Conservation (phyloP, 2,888 invertebrate species). For the Venusia cambrica region DNA sequence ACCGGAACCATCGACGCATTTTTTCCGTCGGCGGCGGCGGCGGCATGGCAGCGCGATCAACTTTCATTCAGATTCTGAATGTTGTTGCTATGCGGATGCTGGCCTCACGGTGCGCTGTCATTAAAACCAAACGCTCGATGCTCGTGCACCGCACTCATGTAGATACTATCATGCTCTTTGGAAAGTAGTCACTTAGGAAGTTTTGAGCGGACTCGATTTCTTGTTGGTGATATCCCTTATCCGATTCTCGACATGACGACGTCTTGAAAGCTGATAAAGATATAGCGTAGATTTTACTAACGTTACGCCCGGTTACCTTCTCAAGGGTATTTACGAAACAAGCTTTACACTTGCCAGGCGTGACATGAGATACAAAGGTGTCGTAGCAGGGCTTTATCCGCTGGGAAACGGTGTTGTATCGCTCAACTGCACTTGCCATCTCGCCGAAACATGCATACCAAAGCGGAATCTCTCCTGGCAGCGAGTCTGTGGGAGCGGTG, state of each 20-base stretch:
- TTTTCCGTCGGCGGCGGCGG: conserved; percentile 47
- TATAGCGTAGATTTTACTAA: too few relatives aligned
- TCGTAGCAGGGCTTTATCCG: conserved; percentile 1
- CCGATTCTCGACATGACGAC: conserved; percentile 17
- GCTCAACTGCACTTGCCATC: conserved; percentile 1
- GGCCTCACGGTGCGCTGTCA: conserved; percentile 64
- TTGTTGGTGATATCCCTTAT: conserved; percentile 38
- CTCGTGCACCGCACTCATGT: conserved; percentile 68
- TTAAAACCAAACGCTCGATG: conserved; percentile 69
- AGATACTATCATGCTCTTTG: conserved; percentile 74
- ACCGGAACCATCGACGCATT: conserved; percentile 56
- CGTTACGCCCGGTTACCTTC: too few relatives aligned
- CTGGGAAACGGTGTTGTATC: not conserved
- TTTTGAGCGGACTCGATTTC: conserved; percentile 42
- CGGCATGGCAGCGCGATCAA: conserved; percentile 60
- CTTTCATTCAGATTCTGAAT: conserved; percentile 76
- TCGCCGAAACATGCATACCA: conserved; percentile 11
- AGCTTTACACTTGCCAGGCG: too few relatives aligned
- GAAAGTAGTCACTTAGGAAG: conserved; percentile 65
- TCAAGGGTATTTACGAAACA: too few relatives aligned
- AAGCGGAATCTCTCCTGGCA: conserved; percentile 26
- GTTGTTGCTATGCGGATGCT: conserved; percentile 78
- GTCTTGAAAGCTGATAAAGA: conserved; percentile 8
- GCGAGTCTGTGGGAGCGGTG: conserved; percentile 55
- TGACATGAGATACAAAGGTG: not conserved